Evolutionary conservation across 2,888 invertebrate species (phyloP), one percentile per base, ranked within the genome.

Genomic region (Hofmannophila pseudospretella): DNA sequence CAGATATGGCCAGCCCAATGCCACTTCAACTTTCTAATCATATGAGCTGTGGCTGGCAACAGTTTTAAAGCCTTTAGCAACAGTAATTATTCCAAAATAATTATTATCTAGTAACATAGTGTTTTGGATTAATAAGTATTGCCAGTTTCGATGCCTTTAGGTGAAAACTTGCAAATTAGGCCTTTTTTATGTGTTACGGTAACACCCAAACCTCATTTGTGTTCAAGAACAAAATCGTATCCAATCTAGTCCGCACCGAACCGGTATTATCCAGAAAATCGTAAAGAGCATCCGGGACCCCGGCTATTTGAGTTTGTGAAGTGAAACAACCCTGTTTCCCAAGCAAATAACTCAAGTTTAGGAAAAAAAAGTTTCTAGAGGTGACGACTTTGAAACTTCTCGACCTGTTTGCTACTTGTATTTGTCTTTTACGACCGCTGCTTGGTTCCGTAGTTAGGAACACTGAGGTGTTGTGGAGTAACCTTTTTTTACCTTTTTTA

Each of bases 301-400:
- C 44, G 36, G 47, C 45, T 50, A 53, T 57, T 58, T 49, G 48
- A 55, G 51, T 58, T 51, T 27, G 38, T 36, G 37, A 51, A 49
- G 41, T 45, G 41, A 55, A 55, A 57, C 45, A 51, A 45, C 51
- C 48, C 34, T 47, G 46, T 49, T 46, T 34, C 33, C 36, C 16
- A 41, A 53, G 57, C 53, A 62, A 66, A 66, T 54, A 66, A 54
- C 53, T 55, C 42, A 54, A 56, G 58, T 60, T 67, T 60, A 47
- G 50, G 48, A 47, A 55, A 67, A 55, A 67, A 66, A 65, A 65
- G 51, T 61, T 55, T 16, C 32, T 22, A 4, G 43, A 63, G 55
- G 62, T 64, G 66, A 65, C 58, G 62, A 64, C 59, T 67, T 66
- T 47, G 27, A 41, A 49, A 54, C 47, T 58, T 38, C n/a, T 5